phyloP scores from a whole-genome alignment of 2,113 vertebrate genomes.

The western clawed frog (Xenopus tropicalis) region DNA sequence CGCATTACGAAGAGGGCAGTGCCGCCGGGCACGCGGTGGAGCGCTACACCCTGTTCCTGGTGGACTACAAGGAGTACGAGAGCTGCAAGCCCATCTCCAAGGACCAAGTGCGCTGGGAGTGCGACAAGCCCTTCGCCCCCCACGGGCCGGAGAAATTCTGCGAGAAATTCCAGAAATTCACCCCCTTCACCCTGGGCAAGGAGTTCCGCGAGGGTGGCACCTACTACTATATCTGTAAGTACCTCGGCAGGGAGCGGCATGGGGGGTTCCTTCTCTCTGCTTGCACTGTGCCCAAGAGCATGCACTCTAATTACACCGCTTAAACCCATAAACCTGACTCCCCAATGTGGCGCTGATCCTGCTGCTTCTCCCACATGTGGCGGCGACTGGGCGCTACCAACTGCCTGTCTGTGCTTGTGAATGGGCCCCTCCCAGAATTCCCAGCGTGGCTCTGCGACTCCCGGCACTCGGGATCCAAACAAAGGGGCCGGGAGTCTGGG shows the following conservation, averaged over 20 bases:
- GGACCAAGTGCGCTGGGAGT: conserved; percentile 92
- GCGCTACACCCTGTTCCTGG: conserved; percentile 89
- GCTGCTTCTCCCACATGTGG: no score
- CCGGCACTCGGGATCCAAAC: no score
- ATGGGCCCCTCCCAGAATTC: no score
- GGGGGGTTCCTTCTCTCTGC: no score
- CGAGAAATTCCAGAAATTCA: conserved; percentile 93
- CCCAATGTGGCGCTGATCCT: no score
- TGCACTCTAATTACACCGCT: no score
- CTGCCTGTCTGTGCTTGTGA: no score
- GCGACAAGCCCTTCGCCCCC: conserved; percentile 75
- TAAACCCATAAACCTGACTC: no score
- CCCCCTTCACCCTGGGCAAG: conserved; percentile 87
- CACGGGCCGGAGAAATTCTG: conserved; percentile 88
- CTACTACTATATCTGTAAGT: conserved; percentile 97
- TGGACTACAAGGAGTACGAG: conserved; percentile 78
- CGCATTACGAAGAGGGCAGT: conserved; percentile 77
- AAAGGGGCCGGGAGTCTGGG: no score
- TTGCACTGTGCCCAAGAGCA: no score
- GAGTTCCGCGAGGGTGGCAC: conserved; percentile 88
- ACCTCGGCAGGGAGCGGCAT: background rate
- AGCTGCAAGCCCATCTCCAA: conserved; percentile 80
- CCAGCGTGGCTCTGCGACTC: no score
- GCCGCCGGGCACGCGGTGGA: conserved; percentile 68
- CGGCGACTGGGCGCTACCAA: no score